phyloP scores from a whole-genome alignment of 2,113 vertebrate species.

The Eulemur rufifrons region DNA sequence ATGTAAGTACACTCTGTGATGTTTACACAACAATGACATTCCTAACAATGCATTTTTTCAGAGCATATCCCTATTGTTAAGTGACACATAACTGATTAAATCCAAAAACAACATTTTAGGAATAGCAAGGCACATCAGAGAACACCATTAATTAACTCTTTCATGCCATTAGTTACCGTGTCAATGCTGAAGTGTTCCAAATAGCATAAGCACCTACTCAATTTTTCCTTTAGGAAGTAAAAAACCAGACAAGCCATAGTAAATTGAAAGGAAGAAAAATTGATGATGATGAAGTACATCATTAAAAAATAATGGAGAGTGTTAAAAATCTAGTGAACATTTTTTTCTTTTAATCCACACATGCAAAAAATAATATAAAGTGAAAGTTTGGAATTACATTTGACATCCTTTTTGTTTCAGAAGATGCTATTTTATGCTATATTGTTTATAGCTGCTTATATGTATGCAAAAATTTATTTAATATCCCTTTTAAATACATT shows the following conservation, averaged over 20 bases:
- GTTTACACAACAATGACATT: background rate
- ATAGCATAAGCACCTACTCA: background rate
- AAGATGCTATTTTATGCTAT: background rate
- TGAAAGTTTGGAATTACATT: background rate
- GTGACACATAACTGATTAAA: background rate
- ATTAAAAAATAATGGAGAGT: background rate
- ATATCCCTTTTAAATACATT: background rate
- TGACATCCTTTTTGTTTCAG: background rate
- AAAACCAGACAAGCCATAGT: background rate
- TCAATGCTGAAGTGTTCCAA: background rate
- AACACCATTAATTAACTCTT: slow-evolving; percentile 26
- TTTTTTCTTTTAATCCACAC: background rate
- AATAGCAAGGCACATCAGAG: background rate
- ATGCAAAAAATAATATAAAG: background rate
- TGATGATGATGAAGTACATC: background rate
- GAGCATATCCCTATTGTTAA: background rate
- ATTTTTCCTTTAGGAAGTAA: background rate
- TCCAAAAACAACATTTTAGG: background rate
- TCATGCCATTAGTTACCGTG: background rate
- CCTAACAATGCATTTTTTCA: background rate
- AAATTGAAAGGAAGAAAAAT: slow-evolving; percentile 39
- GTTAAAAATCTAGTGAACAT: background rate
- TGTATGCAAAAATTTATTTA: background rate
- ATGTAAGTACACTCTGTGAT: background rate
- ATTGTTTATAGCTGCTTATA: background rate